Evolutionary conservation across 1,140 invertebrate species (phyloP), one percentile per base, ranked within the genome.

Genomic region (Eubasilissa regina): DNA sequence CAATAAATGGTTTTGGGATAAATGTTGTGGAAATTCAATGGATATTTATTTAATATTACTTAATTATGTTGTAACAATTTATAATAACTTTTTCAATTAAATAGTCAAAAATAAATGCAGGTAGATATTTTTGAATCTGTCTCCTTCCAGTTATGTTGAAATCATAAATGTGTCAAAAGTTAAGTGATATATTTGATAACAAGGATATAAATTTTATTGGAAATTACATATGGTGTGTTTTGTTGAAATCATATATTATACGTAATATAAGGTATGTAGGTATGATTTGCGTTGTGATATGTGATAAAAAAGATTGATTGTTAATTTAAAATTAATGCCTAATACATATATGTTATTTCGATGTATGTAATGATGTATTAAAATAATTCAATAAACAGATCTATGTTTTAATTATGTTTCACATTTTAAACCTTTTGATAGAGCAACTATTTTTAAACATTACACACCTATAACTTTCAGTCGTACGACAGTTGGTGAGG

Each of bases 1-100:
- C 62, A 66, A 66, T 17, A 35, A 35, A 35, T 35, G 25, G 35
- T 66, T 66, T 66, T 25, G 62, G 62, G 21, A 66, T 60, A 60
- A 60, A n/a, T 60, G 56, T 60, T 60, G 12, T 60, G 10, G 25
- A 35, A 35, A 35, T 35, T 35, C 25, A 35, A 35, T 35, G 6
- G 25, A 35, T 35, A 35, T 35, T 35, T 35, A 35, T 6, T 3
- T 35, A 35, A 35, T 3, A 35, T 35, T 35, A 6, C 25, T 35
- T 35, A 35, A 35, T 35, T 35, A 35, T 35, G 1, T 35, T 35
- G n/a, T 35, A 35, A 35, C 25, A 35, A 35, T 35, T 35, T 6
- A 35, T 6, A 35, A 35, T 35, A 3, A 35, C 25, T 6, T 35
- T 35, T 6, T 35, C 25, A 35, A 35, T 35, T n/a, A 35, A 35